Percentiles rank a stretch among this genome's conserved stretches.
These are phyloP conservation scores for Neosilurus hyrtlii DNA, from an alignment of 2,797 vertebrate genomes.

Conservation along the genomic window DNA sequence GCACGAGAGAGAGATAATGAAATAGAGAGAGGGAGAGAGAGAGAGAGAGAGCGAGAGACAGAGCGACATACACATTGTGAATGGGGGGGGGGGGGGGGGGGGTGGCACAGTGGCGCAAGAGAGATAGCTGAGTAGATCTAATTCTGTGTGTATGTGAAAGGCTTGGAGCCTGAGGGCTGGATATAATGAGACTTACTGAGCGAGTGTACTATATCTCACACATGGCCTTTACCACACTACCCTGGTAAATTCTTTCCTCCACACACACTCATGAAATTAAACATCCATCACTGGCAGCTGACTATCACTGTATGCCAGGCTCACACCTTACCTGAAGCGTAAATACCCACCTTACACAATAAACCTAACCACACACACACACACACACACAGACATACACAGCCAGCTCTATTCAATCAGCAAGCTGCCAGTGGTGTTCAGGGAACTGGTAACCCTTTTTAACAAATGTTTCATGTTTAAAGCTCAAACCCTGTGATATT, in stretches of 20 bases:
- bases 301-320: not conserved
- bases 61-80: conserved; percentile 7
- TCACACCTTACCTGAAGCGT: not conserved
- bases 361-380: not conserved
- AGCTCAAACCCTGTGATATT: not conserved
- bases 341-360: not conserved
- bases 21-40: not conserved
- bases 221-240: conserved; percentile 36
- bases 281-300: conserved; percentile 10
- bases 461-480: not conserved
- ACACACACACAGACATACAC: not conserved
- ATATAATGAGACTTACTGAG: conserved; percentile 58
- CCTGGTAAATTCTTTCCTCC: conserved; percentile 27
- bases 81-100: not conserved
- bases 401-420: not conserved
- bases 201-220: conserved; percentile 49
- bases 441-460: not conserved
- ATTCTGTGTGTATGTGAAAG: conserved; percentile 34
- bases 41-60: conserved; percentile 7
- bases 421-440: not conserved
- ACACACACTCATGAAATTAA: not conserved
- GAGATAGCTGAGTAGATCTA: conserved; percentile 27
- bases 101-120: conserved; percentile 12
- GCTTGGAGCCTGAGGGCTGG: conserved; percentile 53
- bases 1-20: conserved; percentile 25